Evolutionary conservation across 2,888 invertebrate species (phyloP).

Genomic region (Nemotelus nigrinus): DNA sequence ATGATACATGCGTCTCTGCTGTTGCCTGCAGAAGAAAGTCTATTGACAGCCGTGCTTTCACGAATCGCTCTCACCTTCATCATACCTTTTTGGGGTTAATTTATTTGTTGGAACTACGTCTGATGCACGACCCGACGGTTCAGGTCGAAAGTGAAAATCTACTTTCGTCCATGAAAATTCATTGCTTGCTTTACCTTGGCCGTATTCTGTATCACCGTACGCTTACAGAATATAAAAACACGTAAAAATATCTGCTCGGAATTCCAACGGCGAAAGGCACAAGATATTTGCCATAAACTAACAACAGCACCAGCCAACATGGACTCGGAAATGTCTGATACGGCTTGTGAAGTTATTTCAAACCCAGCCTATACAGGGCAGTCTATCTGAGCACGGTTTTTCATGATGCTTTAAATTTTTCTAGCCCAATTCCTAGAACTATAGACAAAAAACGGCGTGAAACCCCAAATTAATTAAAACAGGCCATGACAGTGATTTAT

Average conservation of each 20-base stretch:
- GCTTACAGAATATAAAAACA: slow-evolving; percentile 21
- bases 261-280: slow-evolving; percentile 26
- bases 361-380: slow-evolving; percentile 10
- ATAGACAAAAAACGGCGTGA: slow-evolving; percentile 12
- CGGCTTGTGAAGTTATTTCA: slow-evolving; percentile 15
- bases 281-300: background rate
- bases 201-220: slow-evolving; percentile 19
- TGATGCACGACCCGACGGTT: slow-evolving; percentile 26
- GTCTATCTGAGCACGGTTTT: slow-evolving; percentile 3
- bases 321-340: slow-evolving; percentile 1
- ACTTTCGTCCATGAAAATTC: slow-evolving; percentile 39
- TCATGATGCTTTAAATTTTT: slow-evolving; percentile 26
- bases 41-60: no score
- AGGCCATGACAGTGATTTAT: slow-evolving; percentile 39
- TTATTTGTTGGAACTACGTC: slow-evolving; percentile 33
- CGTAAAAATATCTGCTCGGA: slow-evolving; percentile 31
- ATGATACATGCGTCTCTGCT: no score
- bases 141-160: slow-evolving; percentile 40
- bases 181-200: slow-evolving; percentile 7
- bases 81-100: slow-evolving; percentile 26
- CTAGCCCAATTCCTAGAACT: background rate
- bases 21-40: no score
- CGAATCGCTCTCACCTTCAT: background rate
- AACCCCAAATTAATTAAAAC: slow-evolving; percentile 40
- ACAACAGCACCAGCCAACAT: background rate